Conservation (phyloP, 2,113 vertebrate species). For the Morone saxatilis region DNA sequence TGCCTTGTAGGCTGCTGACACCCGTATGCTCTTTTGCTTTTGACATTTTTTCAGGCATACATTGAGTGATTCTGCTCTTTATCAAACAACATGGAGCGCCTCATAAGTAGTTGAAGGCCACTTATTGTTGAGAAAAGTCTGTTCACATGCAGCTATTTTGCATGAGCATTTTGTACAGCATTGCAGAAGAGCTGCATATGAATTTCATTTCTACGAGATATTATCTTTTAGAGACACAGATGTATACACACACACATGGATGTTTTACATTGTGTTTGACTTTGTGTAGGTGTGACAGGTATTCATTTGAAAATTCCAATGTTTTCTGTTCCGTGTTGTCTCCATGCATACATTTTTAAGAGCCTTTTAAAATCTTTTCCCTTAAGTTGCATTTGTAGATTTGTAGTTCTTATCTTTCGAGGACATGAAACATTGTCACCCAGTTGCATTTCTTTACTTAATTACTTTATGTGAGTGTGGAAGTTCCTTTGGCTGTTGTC, state of each 20-base stretch:
- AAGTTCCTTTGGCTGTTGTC: conserved; percentile 6
- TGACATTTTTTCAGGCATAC: conserved; percentile 24
- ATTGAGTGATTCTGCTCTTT: conserved; percentile 21
- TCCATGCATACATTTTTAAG: neutral
- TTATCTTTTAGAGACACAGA: neutral
- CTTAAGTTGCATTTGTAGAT: neutral
- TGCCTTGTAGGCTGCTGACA: neutral
- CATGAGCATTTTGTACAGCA: neutral
- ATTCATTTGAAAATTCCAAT: conserved; percentile 25
- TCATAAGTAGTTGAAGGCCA: conserved; percentile 3
- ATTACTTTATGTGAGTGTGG: neutral
- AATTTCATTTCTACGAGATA: neutral
- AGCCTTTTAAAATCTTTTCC: neutral
- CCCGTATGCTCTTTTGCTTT: neutral
- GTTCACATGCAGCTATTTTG: neutral
- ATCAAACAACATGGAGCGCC: neutral
- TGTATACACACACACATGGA: neutral
- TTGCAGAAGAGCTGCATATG: neutral
- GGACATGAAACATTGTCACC: conserved; percentile 6
- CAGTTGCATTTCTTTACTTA: conserved; percentile 41
- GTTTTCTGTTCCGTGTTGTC: neutral
- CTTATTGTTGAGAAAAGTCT: conserved; percentile 2
- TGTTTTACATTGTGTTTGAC: neutral
- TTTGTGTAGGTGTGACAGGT: neutral
- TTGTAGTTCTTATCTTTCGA: conserved; percentile 20